These are phyloP conservation scores for Aleiodes alternator DNA, from an alignment of 2,888 invertebrate species.

Conservation along the genomic window DNA sequence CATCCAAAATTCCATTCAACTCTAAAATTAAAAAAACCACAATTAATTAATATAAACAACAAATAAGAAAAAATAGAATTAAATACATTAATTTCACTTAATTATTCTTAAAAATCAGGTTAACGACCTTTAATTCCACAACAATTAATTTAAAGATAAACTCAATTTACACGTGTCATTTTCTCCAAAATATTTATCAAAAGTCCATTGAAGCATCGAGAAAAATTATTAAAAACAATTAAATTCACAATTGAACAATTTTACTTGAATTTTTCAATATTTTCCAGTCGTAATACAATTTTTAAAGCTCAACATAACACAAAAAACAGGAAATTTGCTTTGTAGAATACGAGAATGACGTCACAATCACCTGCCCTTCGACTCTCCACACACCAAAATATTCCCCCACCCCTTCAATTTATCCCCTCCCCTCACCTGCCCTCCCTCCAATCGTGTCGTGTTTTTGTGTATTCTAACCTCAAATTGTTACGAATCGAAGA, in stretches of 20 bases:
- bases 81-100: background rate
- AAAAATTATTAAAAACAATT: too few relatives aligned
- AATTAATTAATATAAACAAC: conserved; percentile 56
- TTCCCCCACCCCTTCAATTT: background rate
- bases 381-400: background rate
- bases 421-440: too few relatives aligned
- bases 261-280: too few relatives aligned
- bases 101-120: background rate
- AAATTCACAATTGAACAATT: too few relatives aligned
- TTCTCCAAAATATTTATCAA: background rate
- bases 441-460: background rate
- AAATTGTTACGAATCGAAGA: background rate
- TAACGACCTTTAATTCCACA: too few relatives aligned
- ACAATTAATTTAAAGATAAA: background rate
- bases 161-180: background rate
- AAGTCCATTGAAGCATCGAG: background rate
- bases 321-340: background rate
- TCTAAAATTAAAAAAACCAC: conserved; percentile 5
- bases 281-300: too few relatives aligned
- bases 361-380: conserved; percentile 11
- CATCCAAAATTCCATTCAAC: background rate
- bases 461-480: conserved; percentile 10
- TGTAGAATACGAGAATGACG: background rate
- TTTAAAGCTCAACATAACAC: too few relatives aligned
- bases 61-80: conserved; percentile 33